Base-by-base conservation (phyloP, 2,113 vertebrate genomes). In the Notiomystis cincta region DNA sequence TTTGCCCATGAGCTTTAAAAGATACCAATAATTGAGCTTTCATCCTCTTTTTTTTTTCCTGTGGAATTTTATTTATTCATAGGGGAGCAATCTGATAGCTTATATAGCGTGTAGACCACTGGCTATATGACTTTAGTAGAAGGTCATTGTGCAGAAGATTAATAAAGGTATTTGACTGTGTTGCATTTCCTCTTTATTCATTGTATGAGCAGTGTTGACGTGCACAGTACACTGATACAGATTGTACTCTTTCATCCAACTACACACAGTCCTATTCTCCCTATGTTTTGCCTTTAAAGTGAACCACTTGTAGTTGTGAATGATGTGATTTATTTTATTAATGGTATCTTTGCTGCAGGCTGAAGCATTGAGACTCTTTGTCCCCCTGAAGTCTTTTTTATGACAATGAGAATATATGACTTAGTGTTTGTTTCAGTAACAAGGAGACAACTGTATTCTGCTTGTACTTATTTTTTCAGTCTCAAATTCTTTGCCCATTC, bases 151-250 rank as follows among this genome's bases (percentile, higher is more conserved):
- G 80, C 57, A 89, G 83, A 91, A 95, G 81, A 95, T 84, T 96
- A 92, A 92, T 95, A 87, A 95, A 96, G 87, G 85, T 94, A 95
- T 97, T 94, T 92, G 81, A 62, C 94, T 75, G 67, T 40, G 72
- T 60, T 96, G 83, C 87, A 87, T 95, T 97, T 97, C 95, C 86
- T 96, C 96, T 92, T 96, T 96, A 95, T 97, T 93, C 93, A 88
- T 95, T 96, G 95, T 97, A 51, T 16, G 79, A 79, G 85, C 90
- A 66, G 58, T 16, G 62, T 94, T 95, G 94, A 96, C 25, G 33
- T 80, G 79, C 90, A 93, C 87, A 94, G 94, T 96, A 42, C 95
- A 93, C 95, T 97, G 96, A 95, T 94, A 97, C 95, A 93, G 94
- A 95, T 82, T 95, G 96, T 96, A 96, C 96, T 88, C 84, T 94